Percentiles rank a stretch among this genome's conserved stretches.
Conservation (phyloP, 2,888 invertebrate genomes). For the Pelosia muscerda region DNA sequence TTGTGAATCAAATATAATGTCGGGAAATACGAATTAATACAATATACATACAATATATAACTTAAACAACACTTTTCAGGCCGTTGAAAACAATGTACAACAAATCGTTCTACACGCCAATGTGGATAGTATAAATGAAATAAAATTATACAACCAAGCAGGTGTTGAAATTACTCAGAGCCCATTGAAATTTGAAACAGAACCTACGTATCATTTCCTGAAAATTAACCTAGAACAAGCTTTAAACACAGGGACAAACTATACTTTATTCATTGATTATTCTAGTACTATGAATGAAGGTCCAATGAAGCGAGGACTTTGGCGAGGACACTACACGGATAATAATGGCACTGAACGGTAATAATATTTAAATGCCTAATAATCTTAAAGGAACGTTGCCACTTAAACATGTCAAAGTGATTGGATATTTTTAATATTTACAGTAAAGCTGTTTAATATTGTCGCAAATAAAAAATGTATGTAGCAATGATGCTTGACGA, state of each 20-base stretch:
- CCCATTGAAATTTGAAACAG: conserved; percentile 43
- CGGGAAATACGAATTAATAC: no score
- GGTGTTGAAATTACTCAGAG: conserved; percentile 51
- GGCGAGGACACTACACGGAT: conserved; percentile 79
- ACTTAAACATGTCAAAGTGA: no score
- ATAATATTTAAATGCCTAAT: neutral
- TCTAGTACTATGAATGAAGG: conserved; percentile 83
- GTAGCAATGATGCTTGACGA: neutral
- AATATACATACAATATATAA: no score
- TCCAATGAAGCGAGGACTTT: conserved; percentile 80
- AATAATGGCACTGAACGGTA: conserved; percentile 70
- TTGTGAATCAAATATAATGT: neutral
- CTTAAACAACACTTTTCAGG: conserved; percentile 64
- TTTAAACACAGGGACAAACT: conserved; percentile 63
- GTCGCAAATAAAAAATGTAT: neutral
- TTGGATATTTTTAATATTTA: no score
- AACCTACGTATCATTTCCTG: conserved; percentile 78
- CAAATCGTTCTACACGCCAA: conserved; percentile 83
- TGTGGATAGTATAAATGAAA: conserved; percentile 64
- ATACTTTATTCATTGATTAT: conserved; percentile 80
- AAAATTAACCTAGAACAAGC: conserved; percentile 67
- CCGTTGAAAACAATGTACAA: conserved; percentile 65
- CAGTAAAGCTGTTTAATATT: no score
- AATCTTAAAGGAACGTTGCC: no score
- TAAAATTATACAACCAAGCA: conserved; percentile 49